Evolutionary conservation across 2,113 vertebrate genomes (phyloP).

Genomic region (Balaeniceps rex): DNA sequence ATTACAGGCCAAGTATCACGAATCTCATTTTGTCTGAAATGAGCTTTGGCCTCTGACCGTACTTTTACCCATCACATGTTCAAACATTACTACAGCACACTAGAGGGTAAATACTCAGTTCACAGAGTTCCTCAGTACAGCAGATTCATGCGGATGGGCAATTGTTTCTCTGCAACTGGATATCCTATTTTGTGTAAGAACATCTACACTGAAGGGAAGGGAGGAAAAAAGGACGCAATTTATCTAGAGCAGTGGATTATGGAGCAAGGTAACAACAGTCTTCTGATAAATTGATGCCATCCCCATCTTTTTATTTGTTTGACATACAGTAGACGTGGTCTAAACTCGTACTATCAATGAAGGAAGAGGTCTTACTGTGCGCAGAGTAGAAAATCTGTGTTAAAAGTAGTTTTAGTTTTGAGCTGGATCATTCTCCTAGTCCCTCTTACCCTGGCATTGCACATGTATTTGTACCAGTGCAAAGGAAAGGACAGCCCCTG

Average conservation of each 20-base stretch:
- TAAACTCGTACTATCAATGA: neutral
- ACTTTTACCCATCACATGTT: neutral
- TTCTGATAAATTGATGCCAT: neutral
- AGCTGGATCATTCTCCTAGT: neutral
- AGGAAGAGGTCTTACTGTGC: neutral
- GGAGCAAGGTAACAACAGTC: neutral
- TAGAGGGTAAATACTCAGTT: neutral
- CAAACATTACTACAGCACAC: neutral
- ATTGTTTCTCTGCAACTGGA: neutral
- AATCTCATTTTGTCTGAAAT: neutral
- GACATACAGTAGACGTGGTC: neutral
- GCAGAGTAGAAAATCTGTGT: neutral
- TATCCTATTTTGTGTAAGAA: neutral
- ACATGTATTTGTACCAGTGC: neutral
- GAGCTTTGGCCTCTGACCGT: neutral
- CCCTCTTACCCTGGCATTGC: neutral
- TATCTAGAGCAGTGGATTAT: neutral
- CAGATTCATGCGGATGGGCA: neutral
- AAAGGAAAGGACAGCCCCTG: neutral
- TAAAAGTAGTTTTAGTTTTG: neutral
- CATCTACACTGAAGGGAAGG: neutral
- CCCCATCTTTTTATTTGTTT: neutral
- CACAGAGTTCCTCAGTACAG: neutral
- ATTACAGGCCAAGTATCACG: neutral
- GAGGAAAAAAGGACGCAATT: neutral